Conservation (phyloP, 2,113 vertebrate genomes). For the Varanus komodoensis region DNA sequence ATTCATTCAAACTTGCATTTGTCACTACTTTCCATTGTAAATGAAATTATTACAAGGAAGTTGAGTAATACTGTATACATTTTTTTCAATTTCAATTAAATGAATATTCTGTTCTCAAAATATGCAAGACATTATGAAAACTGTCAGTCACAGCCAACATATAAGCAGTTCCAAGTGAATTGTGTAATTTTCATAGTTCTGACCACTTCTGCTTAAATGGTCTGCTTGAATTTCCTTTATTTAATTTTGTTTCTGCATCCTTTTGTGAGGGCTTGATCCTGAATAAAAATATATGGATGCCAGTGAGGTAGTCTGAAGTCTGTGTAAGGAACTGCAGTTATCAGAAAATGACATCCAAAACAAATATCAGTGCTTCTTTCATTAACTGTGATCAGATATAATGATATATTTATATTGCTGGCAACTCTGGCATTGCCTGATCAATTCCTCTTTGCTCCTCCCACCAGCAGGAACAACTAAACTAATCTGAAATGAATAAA, state of each 20-base stretch:
- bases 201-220: no score
- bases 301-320: neutral
- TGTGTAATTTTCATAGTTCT: neutral
- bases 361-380: neutral
- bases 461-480: no score
- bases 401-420: no score
- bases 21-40: neutral
- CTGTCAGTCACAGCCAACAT: neutral
- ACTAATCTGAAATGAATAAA: no score
- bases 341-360: neutral
- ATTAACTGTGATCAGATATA: no score
- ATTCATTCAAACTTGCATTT: neutral
- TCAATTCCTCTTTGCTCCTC: no score
- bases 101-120: neutral
- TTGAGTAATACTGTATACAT: neutral
- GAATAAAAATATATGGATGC: neutral
- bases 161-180: neutral
- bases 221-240: no score
- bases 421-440: no score
- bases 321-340: neutral
- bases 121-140: neutral
- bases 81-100: neutral
- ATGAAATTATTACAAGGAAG: neutral
- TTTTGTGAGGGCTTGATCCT: neutral
- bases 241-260: neutral